Base-by-base conservation (phyloP, 2,797 vertebrate genomes). In the Ceryle rudis region DNA sequence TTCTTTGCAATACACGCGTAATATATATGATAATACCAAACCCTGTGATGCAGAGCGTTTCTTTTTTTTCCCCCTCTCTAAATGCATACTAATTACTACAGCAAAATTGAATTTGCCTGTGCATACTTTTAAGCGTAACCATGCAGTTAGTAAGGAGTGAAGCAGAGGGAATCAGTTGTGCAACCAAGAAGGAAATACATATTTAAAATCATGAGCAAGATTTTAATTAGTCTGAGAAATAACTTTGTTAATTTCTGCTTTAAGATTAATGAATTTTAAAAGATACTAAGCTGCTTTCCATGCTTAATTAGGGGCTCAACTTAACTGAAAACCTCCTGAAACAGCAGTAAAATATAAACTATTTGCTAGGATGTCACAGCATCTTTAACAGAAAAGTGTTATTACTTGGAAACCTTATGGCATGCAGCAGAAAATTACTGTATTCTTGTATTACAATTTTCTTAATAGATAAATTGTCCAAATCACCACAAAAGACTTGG, bases 101-200 rank as follows among this genome's bases (percentile, higher is more conserved):
- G 61, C 22, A 95, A 96, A 95, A 95, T 55, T 88, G 51, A 94
- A 87, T 94, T 95, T 95, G 41, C 62, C 65, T 72, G 52, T 88
- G 46, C 65, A 75, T 86, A 79, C 2, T 3, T 3, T 78, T 89
- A 74, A 65, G 46, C 37, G 77, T 78, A 95, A 83, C 75, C 70
- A 84, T 66, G 39, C 66, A 93, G 69, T 64, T 72, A 49, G 35
- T 41, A 55, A 83, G 41, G 51, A 91, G 91, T 13, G 37, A 92
- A 90, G 44, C 55, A 82, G 39, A 42, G 52, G 78, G 86, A 93
- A 86, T 91, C 64, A 72, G 46, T 35, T 84, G 35, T 66, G 81
- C 18, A 87, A 44, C 28, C 33, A 73, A 64, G 79, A 86, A 94
- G 26, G 52, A 91, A 94, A 93, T 51, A 51, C 2, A 33, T 66